Evolutionary conservation across 2,888 invertebrate genomes (phyloP).

Genomic region (Tipula confusa): DNA sequence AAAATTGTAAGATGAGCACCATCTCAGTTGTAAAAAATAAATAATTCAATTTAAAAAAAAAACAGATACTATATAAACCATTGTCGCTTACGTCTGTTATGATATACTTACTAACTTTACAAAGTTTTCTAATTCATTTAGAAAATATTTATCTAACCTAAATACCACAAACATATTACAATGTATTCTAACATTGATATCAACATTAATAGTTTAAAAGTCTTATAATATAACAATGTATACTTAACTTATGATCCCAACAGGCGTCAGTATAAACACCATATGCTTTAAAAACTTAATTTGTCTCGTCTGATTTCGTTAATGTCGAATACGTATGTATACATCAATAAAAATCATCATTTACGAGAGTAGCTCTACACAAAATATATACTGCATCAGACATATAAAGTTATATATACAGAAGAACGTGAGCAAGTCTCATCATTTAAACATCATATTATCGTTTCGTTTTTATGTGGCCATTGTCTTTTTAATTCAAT

Average conservation of each 20-base stretch:
- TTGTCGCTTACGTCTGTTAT: too few relatives aligned
- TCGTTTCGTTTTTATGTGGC: background rate
- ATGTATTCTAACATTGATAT: too few relatives aligned
- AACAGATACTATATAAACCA: too few relatives aligned
- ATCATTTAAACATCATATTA: background rate
- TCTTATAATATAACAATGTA: too few relatives aligned
- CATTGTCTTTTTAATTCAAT: slow-evolving; percentile 25
- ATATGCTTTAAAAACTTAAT: background rate
- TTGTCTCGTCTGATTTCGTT: background rate
- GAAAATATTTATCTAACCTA: background rate
- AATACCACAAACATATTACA: too few relatives aligned
- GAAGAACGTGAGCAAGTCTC: background rate
- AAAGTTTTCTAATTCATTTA: background rate
- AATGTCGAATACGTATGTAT: background rate
- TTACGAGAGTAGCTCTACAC: background rate
- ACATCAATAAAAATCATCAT: background rate
- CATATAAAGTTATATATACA: background rate
- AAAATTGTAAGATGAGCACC: too few relatives aligned
- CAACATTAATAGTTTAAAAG: too few relatives aligned
- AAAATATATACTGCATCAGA: too few relatives aligned
- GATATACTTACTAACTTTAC: too few relatives aligned
- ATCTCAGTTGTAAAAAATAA: too few relatives aligned
- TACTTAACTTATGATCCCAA: background rate
- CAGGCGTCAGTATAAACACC: background rate
- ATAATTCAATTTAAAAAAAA: too few relatives aligned